Evolutionary conservation across 2,888 invertebrate species (phyloP), one percentile per base, ranked within the genome.

Genomic region (Sinelater perroti): DNA sequence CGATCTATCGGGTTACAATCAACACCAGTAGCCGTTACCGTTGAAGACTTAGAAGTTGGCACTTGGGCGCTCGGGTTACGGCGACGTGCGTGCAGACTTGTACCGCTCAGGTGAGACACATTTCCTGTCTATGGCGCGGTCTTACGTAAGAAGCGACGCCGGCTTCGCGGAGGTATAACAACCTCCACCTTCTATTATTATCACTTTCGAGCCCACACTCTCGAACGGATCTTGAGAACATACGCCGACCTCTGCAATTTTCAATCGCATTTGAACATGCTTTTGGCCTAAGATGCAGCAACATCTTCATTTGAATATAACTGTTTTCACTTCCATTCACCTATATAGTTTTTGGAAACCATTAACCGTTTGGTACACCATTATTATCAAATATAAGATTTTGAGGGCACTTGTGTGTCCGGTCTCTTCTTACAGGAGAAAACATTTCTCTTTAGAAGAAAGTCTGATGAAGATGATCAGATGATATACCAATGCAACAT

Each of bases 21-120:
- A 42, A 56, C 56, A 56, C 17, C 45, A 44, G 56, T 44, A 50
- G 49, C 42, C 44, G 49, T 50, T 50, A 40, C 38, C 11, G 38
- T 50, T 42, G 56, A 56, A 56, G 49, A 56, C 56, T 50, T 56
- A 40, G 33, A 55, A 55, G 38, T 55, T 56, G 50, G 38, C 50
- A 56, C 26, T 24, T 10, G 18, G 53, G 33, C 35, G 21, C 40
- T 56, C 56, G 26, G 49, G 36, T 56, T 56, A 56, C 56, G 45
- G 30, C 42, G 30, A 24, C 31, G 42, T 50, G 50, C 56, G 56
- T 56, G 50, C 50, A 56, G 45, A 40, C 33, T 40, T 50, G 38
- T 40, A 47, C 21, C 50, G 44, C 44, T 42, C 52, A 52, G 44
- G 52, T 52, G 52, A 42, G 52, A 52, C 40, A 44, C 35, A n/a